phyloP scores from a whole-genome alignment of 2,113 vertebrate species.

The Glareola pratincola region DNA sequence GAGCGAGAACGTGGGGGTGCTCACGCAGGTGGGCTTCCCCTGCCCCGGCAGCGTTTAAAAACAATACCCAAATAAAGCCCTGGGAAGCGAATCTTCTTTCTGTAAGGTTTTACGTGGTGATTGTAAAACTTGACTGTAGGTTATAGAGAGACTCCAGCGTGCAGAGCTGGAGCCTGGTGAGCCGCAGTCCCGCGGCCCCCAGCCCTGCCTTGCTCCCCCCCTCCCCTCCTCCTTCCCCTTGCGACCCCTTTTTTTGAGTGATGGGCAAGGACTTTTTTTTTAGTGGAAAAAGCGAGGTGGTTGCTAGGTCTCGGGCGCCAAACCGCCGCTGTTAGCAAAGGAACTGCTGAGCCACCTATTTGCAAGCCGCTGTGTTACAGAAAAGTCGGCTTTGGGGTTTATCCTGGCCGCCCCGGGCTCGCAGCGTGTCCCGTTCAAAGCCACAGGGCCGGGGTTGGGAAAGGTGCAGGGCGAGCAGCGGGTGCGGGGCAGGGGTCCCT shows the following conservation, averaged over 20 bases:
- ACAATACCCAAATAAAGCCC: not conserved
- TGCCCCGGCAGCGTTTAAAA: not conserved
- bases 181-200: not conserved
- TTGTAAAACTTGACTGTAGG: not conserved
- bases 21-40: not conserved
- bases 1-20: not conserved
- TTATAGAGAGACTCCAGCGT: fast-evolving
- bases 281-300: not conserved
- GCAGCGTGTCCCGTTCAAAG: fast-evolving
- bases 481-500: not conserved
- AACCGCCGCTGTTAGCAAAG: not conserved
- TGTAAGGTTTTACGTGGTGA: not conserved
- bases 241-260: not conserved
- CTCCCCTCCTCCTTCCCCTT: too few relatives aligned
- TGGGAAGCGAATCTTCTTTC: not conserved
- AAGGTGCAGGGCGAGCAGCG: not conserved
- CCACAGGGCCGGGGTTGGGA: not conserved
- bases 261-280: not conserved
- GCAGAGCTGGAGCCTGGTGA: not conserved
- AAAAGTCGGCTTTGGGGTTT: not conserved
- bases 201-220: not conserved
- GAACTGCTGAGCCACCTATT: not conserved
- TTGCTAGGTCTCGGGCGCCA: not conserved
- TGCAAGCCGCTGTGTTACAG: not conserved
- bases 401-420: not conserved